phyloP scores from a whole-genome alignment of 2,113 vertebrate genomes.

The Mus musculus region DNA sequence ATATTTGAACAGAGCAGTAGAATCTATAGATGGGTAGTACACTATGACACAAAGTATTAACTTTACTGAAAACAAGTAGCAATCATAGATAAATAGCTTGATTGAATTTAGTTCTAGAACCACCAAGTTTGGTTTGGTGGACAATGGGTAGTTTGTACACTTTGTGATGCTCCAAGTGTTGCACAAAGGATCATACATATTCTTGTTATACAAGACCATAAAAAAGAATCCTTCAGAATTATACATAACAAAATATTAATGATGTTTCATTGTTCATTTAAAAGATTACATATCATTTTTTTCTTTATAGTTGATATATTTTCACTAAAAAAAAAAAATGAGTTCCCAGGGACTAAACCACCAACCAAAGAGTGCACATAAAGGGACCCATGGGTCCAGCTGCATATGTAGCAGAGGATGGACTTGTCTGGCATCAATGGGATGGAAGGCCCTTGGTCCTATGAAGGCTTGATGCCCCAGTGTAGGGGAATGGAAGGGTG shows the following conservation, averaged over 20 bases:
- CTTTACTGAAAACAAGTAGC: not conserved
- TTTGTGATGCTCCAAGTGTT: not conserved
- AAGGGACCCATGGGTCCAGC: no score
- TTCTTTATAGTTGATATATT: constrained; percentile 14
- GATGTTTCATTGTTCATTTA: not conserved
- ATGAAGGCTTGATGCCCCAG: no score
- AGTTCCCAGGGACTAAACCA: no score
- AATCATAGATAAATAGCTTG: not conserved
- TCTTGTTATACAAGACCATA: not conserved
- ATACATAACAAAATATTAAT: not conserved
- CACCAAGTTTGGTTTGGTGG: not conserved
- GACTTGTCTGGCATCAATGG: no score
- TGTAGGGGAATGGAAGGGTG: no score
- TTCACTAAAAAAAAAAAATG: not conserved
- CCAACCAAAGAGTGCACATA: no score
- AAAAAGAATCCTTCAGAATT: not conserved
- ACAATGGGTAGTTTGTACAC: not conserved
- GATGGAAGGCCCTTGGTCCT: no score
- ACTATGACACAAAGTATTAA: not conserved
- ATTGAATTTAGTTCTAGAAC: not conserved
- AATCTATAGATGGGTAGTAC: not conserved
- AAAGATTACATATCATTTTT: not conserved
- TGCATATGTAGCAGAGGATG: no score
- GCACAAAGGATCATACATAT: not conserved
- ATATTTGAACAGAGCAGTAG: not conserved